A percentile compares a stretch with the other conserved stretches of the same genome.
phyloP scores from a whole-genome alignment of 2,888 invertebrate species.

The Phymatocera aterrima region DNA sequence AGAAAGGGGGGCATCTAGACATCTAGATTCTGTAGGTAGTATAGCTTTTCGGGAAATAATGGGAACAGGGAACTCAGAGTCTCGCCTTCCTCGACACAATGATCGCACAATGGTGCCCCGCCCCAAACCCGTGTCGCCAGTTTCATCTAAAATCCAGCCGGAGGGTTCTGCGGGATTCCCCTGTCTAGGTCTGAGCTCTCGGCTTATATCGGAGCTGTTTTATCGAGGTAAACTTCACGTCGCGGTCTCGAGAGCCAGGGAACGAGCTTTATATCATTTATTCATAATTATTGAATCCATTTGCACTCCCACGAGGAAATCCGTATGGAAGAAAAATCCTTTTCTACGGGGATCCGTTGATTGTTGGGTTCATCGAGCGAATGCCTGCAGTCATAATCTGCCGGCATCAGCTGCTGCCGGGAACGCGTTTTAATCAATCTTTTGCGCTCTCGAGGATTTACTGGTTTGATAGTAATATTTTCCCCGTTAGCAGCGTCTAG shows the following conservation, averaged over 20 bases:
- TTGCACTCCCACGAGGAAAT: too few species aligned
- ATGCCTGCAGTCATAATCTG: too few species aligned
- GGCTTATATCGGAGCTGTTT: slow-evolving; percentile 13
- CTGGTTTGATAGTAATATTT: slow-evolving; percentile 29
- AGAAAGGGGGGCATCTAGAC: too few species aligned
- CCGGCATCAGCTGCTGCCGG: background rate
- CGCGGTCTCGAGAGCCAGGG: background rate
- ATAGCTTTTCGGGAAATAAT: slow-evolving; percentile 16
- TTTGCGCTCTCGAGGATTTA: background rate
- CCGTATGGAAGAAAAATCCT: too few species aligned
- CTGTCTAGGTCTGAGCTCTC: slow-evolving; percentile 3
- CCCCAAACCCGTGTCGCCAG: background rate
- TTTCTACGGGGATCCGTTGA: too few species aligned
- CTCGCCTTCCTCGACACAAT: slow-evolving; percentile 17
- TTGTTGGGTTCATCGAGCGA: too few species aligned
- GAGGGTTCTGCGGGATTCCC: slow-evolving; percentile 12
- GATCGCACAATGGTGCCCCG: background rate
- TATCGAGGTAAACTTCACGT: slow-evolving; percentile 24
- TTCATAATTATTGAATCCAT: background rate
- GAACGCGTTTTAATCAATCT: slow-evolving; percentile 8
- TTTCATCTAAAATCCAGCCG: slow-evolving; percentile 22
- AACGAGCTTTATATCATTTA: too few species aligned
- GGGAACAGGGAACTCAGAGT: slow-evolving; percentile 12
- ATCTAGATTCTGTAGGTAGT: background rate
- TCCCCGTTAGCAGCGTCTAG: slow-evolving; percentile 2